Evolutionary conservation across 64 coral and sea anemone species (phyloP), one percentile per base, ranked within the genome.

Genomic region (Stylophora pistillata): DNA sequence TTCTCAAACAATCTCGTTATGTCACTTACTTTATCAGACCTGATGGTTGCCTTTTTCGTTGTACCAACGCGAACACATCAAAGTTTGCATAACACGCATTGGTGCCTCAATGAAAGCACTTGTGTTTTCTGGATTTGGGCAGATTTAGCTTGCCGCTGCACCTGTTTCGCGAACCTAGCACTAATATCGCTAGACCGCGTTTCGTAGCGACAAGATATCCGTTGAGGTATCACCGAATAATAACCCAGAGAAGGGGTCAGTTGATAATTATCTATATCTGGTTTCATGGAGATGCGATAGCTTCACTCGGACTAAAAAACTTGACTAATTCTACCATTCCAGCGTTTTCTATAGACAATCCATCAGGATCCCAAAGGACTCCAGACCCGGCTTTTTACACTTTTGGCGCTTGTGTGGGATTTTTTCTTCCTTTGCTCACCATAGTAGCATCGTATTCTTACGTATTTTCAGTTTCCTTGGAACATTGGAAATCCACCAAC

Each of bases 191-290:
- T 94, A 4, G 93, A 94, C 70, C 82, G n/a, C n/a, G 93, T 33
- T 94, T 94, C 68, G 71, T 94, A 72, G 93, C 93, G 23, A 94
- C 89, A 33, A 91, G 74, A 30, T 91, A 61, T 29, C 93, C 93
- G 21, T 71, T 84, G 11, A 85, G 31, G 34, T 94, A 91, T 26
- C 92, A 69, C 52, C 81, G 82, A 6, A 82, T 90, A 28, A 82
- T 91, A n/a, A 81, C 82, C 1, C 71, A 32, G 25, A 57, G 58
- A 54, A 16, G 62, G 13, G 82, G 89, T 6, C 23, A 27, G 0
- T 81, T 58, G 26, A 41, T 74, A 7, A 73, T 94, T 20, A 59
- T 77, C 4, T 90, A 86, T 21, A 88, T 94, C 18, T 94, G 93
- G 93, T 53, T 94, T 15, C 77, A 94, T 55, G 93, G 88, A 3